A percentile compares a stretch with the other conserved stretches of the same genome.
Conservation (phyloP, 1,140 invertebrate species). For the Diabrotica virgifera region DNA sequence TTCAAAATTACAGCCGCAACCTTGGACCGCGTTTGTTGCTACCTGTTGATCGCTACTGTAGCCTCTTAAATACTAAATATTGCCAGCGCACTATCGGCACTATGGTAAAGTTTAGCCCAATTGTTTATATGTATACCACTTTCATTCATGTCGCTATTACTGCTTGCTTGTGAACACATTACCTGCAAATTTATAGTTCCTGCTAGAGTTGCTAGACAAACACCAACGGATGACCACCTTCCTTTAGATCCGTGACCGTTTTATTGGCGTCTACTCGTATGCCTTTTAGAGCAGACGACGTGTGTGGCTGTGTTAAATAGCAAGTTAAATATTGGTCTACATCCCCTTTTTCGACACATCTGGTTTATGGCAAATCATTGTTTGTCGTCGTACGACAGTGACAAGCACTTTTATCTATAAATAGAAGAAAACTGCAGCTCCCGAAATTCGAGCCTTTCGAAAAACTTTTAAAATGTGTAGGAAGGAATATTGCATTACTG, state of each 20-base stretch:
- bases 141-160: too few species aligned
- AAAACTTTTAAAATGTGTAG: neutral
- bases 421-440: neutral
- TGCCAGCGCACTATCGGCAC: too few species aligned
- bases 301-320: constrained; percentile 3
- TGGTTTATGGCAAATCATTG: constrained; percentile 10
- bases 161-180: too few species aligned
- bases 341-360: neutral
- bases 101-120: too few species aligned
- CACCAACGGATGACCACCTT: neutral
- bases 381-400: constrained; percentile 3
- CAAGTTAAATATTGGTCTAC: constrained; percentile 6
- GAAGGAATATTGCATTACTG: too few species aligned
- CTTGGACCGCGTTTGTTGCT: too few species aligned
- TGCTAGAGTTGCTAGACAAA: too few species aligned
- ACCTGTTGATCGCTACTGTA: too few species aligned
- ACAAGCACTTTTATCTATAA: neutral
- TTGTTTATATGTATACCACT: too few species aligned
- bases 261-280: neutral
- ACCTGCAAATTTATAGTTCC: too few species aligned
- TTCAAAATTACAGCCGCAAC: too few species aligned
- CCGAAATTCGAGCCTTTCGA: neutral
- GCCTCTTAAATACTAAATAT: too few species aligned
- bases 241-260: constrained; percentile 5
- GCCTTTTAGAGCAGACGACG: neutral